Base-by-base conservation (phyloP, 2,888 invertebrate species). In the Trimorus sp. region DNA sequence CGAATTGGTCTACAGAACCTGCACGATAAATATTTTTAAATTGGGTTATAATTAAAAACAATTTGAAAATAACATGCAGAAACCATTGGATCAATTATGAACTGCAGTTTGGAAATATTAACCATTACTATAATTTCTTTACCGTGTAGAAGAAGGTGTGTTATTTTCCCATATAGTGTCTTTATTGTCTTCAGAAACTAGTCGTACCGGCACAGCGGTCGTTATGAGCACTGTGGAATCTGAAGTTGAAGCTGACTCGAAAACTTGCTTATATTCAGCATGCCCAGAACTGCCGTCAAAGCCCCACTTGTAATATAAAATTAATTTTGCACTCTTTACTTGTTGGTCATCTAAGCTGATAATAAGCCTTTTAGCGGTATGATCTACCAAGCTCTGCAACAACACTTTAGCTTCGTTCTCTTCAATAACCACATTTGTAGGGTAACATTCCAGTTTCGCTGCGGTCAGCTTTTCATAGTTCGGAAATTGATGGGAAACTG, bases 241-340 rank as follows among this genome's bases (percentile, higher is more conserved):
- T 45, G 40, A 54, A 69, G 0, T n/a, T 26, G 15, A 5, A 15
- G 9, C 16, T 8, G 45, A 38, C 42, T 56, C 40, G 45, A 69
- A 69, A 36, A 42, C 37, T 45, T 69, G 58, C 48, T 69, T 58
- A 26, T 42, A 69, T 14, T 69, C 49, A 7, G 36, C 38, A n/a
- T 54, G 54, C 14, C 56, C 69, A 7, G 69, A 69, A 26, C 69
- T 69, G 45, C 54, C 69, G 14, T 66, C 66, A 48, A 66, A 49
- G 4, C 66, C 51, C 54, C 66, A 66, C 36, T 66, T 66, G 42
- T 12, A 14, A 53, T 53, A 66, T 9, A 66, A n/a, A 16, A 51
- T 66, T 12, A 58, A 9, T n/a, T 37, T 26, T 36, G 37, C 40
- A 7, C 12, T 14, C 7, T 38, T 40, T 8, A 53, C n/a, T n/a